Evolutionary conservation across 2,888 invertebrate genomes (phyloP).

Genomic region (Elegia similella): DNA sequence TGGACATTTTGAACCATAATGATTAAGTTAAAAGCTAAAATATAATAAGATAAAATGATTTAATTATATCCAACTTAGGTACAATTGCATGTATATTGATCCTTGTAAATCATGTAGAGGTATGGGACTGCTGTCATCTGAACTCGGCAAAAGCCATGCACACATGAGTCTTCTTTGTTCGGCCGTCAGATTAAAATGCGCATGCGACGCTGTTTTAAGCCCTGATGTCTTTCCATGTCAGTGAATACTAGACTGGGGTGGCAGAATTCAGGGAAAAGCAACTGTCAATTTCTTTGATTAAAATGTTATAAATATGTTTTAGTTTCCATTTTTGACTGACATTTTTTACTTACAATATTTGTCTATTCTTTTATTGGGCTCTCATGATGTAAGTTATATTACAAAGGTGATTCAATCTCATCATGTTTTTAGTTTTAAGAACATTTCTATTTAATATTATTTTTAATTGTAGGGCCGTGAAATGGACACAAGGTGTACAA

Average conservation of each 20-base stretch:
- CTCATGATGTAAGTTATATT: no score
- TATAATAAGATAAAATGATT: no score
- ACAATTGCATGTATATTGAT: background rate
- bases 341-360: constrained; percentile 22
- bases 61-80: background rate
- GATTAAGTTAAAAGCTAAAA: no score
- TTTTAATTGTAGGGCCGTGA: constrained; percentile 87
- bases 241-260: constrained; percentile 36
- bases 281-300: constrained; percentile 46
- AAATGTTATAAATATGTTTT: constrained; percentile 41
- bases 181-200: no score
- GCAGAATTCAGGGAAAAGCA: constrained; percentile 61
- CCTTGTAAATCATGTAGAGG: no score
- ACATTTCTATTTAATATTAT: no score
- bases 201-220: constrained; percentile 21
- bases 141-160: no score
- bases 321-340: constrained; percentile 48
- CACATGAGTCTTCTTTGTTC: no score
- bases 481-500: constrained; percentile 96
- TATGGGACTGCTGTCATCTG: background rate
- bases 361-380: no score
- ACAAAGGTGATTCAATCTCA: no score
- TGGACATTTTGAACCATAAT: no score
- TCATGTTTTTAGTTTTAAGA: no score
- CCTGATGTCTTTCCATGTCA: constrained; percentile 62